These are phyloP conservation scores for Actenoides lindsayi DNA, from an alignment of 2,113 vertebrate species.

Conservation along the genomic window DNA sequence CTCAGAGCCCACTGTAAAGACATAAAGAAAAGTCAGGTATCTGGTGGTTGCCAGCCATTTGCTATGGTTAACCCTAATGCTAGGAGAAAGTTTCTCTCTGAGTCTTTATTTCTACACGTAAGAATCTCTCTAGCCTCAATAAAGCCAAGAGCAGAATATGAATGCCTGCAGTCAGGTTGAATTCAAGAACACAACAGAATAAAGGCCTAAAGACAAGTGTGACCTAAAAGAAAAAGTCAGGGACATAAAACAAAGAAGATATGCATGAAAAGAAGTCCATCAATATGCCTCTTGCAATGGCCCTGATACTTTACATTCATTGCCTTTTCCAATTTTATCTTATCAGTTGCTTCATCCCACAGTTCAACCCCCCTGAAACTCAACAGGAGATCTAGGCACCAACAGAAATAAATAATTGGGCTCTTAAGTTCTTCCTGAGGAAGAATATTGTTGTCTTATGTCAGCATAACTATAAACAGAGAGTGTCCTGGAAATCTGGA, in stretches of 20 bases:
- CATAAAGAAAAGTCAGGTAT: background rate
- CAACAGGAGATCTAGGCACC: background rate
- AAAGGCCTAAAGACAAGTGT: background rate
- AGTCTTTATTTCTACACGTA: background rate
- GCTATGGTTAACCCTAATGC: background rate
- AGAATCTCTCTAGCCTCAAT: background rate
- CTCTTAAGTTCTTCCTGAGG: background rate
- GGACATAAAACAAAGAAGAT: background rate
- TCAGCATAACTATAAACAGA: background rate
- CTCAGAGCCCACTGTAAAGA: background rate
- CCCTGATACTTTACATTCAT: background rate
- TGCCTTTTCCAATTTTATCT: background rate
- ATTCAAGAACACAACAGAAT: background rate
- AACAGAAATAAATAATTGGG: background rate
- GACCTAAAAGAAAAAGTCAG: background rate
- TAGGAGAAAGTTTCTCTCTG: background rate
- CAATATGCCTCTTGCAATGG: background rate
- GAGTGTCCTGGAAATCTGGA: background rate
- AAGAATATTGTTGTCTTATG: background rate
- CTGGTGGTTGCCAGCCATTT: background rate
- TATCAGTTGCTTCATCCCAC: background rate
- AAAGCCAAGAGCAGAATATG: background rate
- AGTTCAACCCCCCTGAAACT: background rate
- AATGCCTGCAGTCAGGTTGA: background rate
- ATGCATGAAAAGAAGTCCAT: background rate